These are phyloP conservation scores for Exephanes ischioxanthus DNA, from an alignment of 2,888 invertebrate genomes.

Conservation along the genomic window DNA sequence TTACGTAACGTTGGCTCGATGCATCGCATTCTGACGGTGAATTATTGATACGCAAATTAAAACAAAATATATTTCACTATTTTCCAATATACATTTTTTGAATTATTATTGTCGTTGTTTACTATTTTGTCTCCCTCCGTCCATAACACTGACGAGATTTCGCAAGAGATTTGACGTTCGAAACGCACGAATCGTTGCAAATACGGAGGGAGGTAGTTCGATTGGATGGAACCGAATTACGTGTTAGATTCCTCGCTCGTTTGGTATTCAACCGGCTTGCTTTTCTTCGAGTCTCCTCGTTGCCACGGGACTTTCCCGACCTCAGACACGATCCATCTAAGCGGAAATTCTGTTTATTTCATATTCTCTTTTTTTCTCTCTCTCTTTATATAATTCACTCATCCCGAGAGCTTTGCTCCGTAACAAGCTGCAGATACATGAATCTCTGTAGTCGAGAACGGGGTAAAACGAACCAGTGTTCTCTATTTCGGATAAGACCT, in stretches of 20 bases:
- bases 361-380: constrained; percentile 2
- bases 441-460: background rate
- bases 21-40: too few relatives aligned
- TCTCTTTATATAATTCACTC: background rate
- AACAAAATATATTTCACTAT: background rate
- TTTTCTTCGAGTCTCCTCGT: constrained; percentile 52
- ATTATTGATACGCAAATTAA: too few relatives aligned
- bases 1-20: too few relatives aligned
- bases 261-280: constrained; percentile 74
- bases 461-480: background rate
- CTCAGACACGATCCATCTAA: constrained; percentile 59
- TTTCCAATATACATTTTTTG: constrained; percentile 2
- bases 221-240: constrained; percentile 81
- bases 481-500: background rate
- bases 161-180: constrained; percentile 79
- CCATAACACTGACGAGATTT: constrained; percentile 77
- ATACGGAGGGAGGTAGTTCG: constrained; percentile 71
- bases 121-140: constrained; percentile 4
- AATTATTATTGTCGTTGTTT: constrained; percentile 4
- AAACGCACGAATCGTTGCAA: constrained; percentile 57
- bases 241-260: constrained; percentile 73
- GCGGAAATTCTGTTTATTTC: constrained; percentile 40
- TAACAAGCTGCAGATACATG: background rate
- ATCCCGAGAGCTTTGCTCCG: constrained; percentile 16
- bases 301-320: constrained; percentile 58